These are phyloP conservation scores for Drosophila sordidula DNA, from an alignment of 2,888 invertebrate species.

Conservation along the genomic window DNA sequence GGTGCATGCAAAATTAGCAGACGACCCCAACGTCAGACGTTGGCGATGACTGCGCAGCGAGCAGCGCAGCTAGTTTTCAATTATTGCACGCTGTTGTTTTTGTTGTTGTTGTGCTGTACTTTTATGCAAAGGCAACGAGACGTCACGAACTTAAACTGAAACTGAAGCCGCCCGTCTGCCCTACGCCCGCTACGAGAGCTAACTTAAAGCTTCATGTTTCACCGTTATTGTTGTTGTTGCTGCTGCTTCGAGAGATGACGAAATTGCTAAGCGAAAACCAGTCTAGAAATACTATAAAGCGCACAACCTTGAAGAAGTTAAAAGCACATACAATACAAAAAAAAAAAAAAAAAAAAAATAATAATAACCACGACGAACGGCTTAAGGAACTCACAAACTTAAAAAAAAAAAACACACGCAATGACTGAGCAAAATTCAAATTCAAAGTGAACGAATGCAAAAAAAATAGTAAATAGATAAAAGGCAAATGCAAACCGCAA, in stretches of 20 bases:
- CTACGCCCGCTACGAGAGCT: constrained; percentile 45
- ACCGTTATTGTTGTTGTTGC: constrained; percentile 38
- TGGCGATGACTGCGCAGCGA: constrained; percentile 19
- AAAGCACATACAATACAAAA: constrained; percentile 43
- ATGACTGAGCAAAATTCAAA: constrained; percentile 43
- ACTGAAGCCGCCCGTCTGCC: constrained; percentile 36
- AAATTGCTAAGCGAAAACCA: constrained; percentile 76
- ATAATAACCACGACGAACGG: constrained; percentile 30
- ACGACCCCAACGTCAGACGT: constrained; percentile 30
- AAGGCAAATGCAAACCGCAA: constrained; percentile 18
- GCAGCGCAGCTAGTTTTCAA: constrained; percentile 51
- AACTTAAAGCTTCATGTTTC: constrained; percentile 43
- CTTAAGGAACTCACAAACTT: constrained; percentile 56
- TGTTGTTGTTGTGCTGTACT: constrained; percentile 41
- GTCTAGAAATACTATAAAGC: constrained; percentile 70
- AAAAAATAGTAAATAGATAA: constrained; percentile 31
- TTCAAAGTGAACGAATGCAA: constrained; percentile 12
- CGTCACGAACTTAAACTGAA: constrained; percentile 57
- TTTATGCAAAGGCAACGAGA: constrained; percentile 55
- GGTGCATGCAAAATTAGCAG: constrained; percentile 56
- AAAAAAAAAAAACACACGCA: constrained; percentile 27
- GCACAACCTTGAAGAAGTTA: constrained; percentile 73
- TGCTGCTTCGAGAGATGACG: constrained; percentile 64
- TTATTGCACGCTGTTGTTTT: constrained; percentile 44
- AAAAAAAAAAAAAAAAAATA: no score